phyloP scores from a whole-genome alignment of 2,797 vertebrate genomes.

The Sarcophilus harrisii region DNA sequence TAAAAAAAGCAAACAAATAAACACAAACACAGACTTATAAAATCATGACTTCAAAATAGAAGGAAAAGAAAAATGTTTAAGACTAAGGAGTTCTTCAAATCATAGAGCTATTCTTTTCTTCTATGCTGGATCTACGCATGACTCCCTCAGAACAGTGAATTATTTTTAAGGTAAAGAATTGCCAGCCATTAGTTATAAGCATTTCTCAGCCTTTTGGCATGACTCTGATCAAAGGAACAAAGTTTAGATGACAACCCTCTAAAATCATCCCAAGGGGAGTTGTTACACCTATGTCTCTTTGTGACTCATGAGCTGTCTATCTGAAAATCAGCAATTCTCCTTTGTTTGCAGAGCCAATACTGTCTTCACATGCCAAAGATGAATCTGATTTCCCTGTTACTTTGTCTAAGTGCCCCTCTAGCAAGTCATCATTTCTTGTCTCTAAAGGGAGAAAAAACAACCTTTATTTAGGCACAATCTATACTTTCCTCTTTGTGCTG shows the following conservation, averaged over 20 bases:
- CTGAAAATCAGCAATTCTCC: not conserved
- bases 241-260: not conserved
- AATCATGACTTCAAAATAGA: not conserved
- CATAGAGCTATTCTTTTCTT: not conserved
- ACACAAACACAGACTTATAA: not conserved
- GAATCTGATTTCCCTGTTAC: not conserved
- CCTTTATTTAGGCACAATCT: not conserved
- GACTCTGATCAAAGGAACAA: not conserved
- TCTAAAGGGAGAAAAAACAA: not conserved
- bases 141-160: not conserved
- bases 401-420: not conserved
- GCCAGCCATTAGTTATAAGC: not conserved
- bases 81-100: not conserved
- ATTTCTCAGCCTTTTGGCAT: not conserved
- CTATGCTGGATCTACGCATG: not conserved
- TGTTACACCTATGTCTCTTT: not conserved
- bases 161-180: not conserved
- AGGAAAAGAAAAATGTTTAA: not conserved
- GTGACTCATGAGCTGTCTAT: not conserved
- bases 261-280: not conserved
- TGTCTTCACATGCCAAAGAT: not conserved
- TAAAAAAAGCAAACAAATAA: not conserved
- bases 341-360: not conserved
- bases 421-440: not conserved
- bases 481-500: not conserved